phyloP scores from a whole-genome alignment of 2,113 vertebrate species.

The Mohoua ochrocephala region DNA sequence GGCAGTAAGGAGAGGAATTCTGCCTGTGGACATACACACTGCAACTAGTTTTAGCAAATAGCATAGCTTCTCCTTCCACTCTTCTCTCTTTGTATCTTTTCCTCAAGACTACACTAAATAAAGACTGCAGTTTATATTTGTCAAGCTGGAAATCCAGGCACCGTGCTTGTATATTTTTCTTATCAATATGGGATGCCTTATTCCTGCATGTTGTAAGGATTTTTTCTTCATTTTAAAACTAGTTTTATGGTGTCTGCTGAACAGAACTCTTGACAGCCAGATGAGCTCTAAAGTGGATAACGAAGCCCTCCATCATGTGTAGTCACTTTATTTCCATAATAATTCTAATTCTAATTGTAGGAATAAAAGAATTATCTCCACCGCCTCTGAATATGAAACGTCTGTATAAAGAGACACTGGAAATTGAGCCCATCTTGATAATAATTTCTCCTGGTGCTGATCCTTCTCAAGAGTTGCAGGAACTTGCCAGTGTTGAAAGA shows the following conservation, averaged over 20 bases:
- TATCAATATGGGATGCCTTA: not conserved
- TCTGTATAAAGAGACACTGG: slow-evolving; percentile 86
- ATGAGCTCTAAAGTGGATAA: not conserved
- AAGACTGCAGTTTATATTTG: not conserved
- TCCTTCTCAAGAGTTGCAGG: slow-evolving; percentile 94
- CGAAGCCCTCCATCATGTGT: not conserved
- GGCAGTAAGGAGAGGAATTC: not conserved
- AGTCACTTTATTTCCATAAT: not conserved
- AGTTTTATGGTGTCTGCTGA: not conserved
- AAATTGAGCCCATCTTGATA: slow-evolving; percentile 90
- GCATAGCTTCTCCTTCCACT: not conserved
- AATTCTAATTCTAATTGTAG: slow-evolving; percentile 66
- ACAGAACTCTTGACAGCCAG: not conserved
- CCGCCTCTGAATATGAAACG: slow-evolving; percentile 88
- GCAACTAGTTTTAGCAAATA: not conserved
- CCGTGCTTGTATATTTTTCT: not conserved
- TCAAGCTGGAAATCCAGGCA: not conserved
- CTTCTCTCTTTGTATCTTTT: not conserved
- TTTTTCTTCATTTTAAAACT: not conserved
- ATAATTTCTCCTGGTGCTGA: slow-evolving; percentile 97
- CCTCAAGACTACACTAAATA: not conserved
- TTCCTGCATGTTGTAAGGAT: not conserved
- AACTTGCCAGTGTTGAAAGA: slow-evolving; percentile 84
- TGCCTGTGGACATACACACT: not conserved
- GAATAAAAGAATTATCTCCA: slow-evolving; percentile 89